Conservation (phyloP, 2,888 invertebrate genomes). For the Trichopoda pennipes region DNA sequence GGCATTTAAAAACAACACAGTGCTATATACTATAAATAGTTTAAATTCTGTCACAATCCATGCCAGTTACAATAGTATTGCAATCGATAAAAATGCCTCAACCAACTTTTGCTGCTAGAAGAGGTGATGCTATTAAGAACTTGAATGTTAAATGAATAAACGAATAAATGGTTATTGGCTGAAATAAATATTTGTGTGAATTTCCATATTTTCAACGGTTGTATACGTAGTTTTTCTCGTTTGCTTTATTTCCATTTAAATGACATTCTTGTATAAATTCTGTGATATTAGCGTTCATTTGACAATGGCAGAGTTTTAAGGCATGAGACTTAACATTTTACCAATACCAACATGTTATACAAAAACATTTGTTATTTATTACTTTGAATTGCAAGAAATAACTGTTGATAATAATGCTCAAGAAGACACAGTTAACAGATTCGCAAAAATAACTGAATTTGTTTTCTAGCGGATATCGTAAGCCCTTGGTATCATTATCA, state of each 20-base stretch:
- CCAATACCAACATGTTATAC: not conserved
- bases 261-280: conserved; percentile 30
- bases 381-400: not conserved
- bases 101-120: conserved; percentile 4
- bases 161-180: conserved; percentile 61
- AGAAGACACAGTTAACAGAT: not conserved
- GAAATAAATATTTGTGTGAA: conserved; percentile 26
- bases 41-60: conserved; percentile 61
- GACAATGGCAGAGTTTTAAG: not conserved
- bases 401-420: not conserved
- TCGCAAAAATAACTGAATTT: no score
- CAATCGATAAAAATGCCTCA: conserved; percentile 12
- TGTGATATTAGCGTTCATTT: conserved; percentile 42
- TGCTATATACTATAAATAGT: conserved; percentile 59
- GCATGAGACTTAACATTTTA: not conserved
- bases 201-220: not conserved
- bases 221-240: not conserved
- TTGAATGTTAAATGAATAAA: conserved; percentile 36
- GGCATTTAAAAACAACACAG: conserved; percentile 52
- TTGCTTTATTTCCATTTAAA: conserved; percentile 16
- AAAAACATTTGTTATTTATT: not conserved
- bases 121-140: conserved; percentile 26
- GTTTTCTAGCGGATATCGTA: no score
- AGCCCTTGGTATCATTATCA: no score
- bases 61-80: conserved; percentile 11